phyloP scores from a whole-genome alignment of 2,113 vertebrate genomes.

The Cheilinus undulatus region DNA sequence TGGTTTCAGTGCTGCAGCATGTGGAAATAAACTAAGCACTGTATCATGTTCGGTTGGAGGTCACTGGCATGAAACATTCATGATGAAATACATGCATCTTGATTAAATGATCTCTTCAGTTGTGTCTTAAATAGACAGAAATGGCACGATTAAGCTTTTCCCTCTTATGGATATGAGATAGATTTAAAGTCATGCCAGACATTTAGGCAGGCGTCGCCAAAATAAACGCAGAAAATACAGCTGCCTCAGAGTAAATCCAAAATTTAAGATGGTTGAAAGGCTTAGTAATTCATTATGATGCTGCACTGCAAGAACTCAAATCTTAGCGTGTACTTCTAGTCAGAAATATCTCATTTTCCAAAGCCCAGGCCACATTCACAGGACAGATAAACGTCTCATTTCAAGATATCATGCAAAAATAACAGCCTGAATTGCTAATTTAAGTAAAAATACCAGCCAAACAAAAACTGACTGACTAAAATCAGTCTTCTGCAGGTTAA shows the following conservation, averaged over 20 bases:
- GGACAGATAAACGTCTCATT: too few relatives aligned
- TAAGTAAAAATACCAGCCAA: too few relatives aligned
- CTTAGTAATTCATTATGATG: background rate
- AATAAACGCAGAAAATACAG: background rate
- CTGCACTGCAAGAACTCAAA: too few relatives aligned
- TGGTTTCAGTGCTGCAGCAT: slow-evolving; percentile 13
- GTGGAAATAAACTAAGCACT: background rate
- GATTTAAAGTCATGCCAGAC: background rate
- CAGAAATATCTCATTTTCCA: too few relatives aligned
- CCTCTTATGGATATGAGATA: background rate
- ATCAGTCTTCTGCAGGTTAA: too few relatives aligned
- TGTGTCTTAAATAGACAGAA: background rate
- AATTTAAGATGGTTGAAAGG: background rate
- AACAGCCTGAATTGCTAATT: too few relatives aligned
- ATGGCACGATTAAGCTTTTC: too few relatives aligned
- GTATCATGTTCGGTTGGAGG: background rate
- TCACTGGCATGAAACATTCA: background rate
- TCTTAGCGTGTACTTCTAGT: too few relatives aligned
- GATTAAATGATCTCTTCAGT: background rate
- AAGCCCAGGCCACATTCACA: too few relatives aligned
- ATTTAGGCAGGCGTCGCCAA: background rate
- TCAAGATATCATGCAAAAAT: too few relatives aligned
- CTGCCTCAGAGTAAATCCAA: background rate
- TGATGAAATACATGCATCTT: background rate
- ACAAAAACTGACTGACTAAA: too few relatives aligned